These are phyloP conservation scores for Cinara cedri DNA, from an alignment of 2,888 invertebrate genomes.

Conservation along the genomic window DNA sequence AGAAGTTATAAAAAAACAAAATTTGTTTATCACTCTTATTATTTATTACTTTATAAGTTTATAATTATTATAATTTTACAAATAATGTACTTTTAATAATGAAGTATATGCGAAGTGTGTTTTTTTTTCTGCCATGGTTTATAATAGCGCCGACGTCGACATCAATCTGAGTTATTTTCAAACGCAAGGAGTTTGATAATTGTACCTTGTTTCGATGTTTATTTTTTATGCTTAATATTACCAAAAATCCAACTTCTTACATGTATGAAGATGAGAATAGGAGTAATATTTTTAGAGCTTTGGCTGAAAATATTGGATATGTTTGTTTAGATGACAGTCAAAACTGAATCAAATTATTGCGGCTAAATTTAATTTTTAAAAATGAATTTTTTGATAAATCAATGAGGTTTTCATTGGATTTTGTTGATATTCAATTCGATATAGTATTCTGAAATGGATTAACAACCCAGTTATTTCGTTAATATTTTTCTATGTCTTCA, in stretches of 20 bases:
- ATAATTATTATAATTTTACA: too few relatives aligned
- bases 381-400: not conserved
- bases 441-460: not conserved
- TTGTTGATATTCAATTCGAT: too few relatives aligned
- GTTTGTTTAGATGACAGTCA: too few relatives aligned
- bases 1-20: too few relatives aligned
- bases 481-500: conserved; percentile 1
- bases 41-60: too few relatives aligned
- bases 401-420: conserved; percentile 2
- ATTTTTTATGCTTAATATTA: not conserved
- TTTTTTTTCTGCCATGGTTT: not conserved
- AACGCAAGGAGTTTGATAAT: not conserved
- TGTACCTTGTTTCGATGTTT: not conserved
- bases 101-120: not conserved
- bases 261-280: too few relatives aligned
- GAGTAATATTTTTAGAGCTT: too few relatives aligned
- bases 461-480: not conserved
- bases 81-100: too few relatives aligned
- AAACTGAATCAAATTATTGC: too few relatives aligned
- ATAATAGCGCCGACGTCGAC: not conserved
- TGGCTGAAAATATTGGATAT: too few relatives aligned
- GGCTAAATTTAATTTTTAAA: conserved; percentile 3
- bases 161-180: not conserved
- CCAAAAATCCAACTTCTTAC: not conserved
- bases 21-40: too few relatives aligned